Evolutionary conservation across 30 jellyfish, hydroid and myxozoan genomes (phyloP), one percentile per base, ranked within the genome.

Genomic region (Cassiopea xamachana): DNA sequence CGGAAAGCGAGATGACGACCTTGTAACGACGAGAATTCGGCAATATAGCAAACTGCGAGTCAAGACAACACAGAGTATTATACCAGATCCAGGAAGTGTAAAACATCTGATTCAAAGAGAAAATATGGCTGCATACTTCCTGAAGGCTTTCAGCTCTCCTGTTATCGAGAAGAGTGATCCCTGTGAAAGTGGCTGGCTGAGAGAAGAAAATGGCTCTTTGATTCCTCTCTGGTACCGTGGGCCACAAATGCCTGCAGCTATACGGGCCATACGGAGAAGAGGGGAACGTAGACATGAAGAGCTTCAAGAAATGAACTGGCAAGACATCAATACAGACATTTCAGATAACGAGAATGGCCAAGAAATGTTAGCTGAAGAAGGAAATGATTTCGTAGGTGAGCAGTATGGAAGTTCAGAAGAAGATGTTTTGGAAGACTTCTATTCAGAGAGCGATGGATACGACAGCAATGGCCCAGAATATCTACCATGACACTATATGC

Each of bases 401-500:
- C 91, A 2, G 80, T 50, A 88, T 75, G 74, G 86, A 69, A 79
- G 95, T 60, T 79, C 95, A 88, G 95, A 88, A 79, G 90, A 77
- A 64, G 90, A 87, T 68, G 1, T 77, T 87, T 87, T 85, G 91
- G 91, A 83, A 83, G 84, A 83, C 60, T 69, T 59, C 39, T 80
- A 76, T 61, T 79, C 90, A 87, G 90, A 88, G 69, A 47, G 95
- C 95, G 86, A 88, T 78, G 95, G 91, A 79, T 80, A 78, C 69
- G 90, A 88, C 91, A 88, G 95, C 95, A 87, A 77, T 75, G 94
- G 73, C 89, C 94, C 89, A 74, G 89, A 75, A 87, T 86, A 86
- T 86, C 88, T 86, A 74, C 93, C 93, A 76, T 86, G 75, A 86
- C 59, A 39, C 72, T 73, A 55, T 12, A 70, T 69, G 60, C 77